Conservation (phyloP, 2,888 invertebrate genomes). For the Drosophila histrio region DNA sequence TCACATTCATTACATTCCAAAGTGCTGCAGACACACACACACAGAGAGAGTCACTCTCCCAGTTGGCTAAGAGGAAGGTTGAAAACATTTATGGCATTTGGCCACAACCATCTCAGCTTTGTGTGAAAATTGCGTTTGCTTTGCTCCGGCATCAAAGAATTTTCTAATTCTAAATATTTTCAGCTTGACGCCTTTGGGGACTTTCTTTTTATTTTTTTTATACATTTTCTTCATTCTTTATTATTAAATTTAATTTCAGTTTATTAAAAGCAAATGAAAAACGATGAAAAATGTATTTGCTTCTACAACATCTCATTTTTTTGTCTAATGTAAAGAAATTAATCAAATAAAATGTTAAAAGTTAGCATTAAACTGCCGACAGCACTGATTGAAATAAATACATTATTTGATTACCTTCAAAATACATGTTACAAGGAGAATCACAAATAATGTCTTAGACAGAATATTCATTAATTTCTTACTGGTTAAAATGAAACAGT, state of each 20-base stretch:
- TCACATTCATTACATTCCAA: slow-evolving; percentile 57
- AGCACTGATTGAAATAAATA: background rate
- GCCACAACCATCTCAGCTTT: slow-evolving; percentile 46
- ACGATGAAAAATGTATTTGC: slow-evolving; percentile 26
- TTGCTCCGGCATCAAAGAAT: slow-evolving; percentile 65
- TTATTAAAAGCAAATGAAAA: slow-evolving; percentile 42
- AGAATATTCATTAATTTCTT: background rate
- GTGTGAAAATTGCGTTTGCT: slow-evolving; percentile 47
- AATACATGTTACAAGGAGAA: background rate
- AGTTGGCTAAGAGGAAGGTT: background rate
- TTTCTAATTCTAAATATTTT: slow-evolving; percentile 52
- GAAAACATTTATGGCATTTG: slow-evolving; percentile 50
- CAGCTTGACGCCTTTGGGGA: slow-evolving; percentile 10
- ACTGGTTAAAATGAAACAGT: background rate
- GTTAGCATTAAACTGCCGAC: background rate
- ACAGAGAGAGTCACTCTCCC: background rate
- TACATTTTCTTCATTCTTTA: too few species aligned
- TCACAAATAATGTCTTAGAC: background rate
- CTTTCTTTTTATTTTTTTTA: background rate
- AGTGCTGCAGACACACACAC: slow-evolving; percentile 15
- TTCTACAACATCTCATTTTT: background rate
- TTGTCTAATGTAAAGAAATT: slow-evolving; percentile 15
- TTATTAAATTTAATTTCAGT: slow-evolving; percentile 51
- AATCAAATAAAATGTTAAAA: background rate
- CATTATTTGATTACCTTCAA: background rate